Percentiles rank a stretch among this genome's conserved stretches.
Evolutionary conservation across 2,113 vertebrate species (phyloP).

Genomic region (Clarias magur): DNA sequence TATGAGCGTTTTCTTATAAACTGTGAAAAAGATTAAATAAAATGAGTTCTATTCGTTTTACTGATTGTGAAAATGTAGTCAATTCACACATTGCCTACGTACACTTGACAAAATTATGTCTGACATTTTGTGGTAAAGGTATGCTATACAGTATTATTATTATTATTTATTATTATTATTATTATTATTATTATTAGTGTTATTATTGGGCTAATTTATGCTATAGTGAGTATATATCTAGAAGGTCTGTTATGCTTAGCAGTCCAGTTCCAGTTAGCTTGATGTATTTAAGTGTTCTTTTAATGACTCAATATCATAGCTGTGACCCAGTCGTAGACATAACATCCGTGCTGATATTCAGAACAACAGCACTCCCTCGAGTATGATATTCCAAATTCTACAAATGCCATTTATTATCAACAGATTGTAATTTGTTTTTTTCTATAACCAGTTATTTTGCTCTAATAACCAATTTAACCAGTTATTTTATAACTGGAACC

Average conservation of each 20-base stretch:
- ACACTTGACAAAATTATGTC: background rate
- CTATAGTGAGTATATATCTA: background rate
- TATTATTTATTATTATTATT: background rate
- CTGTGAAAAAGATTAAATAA: background rate
- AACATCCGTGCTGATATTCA: too few relatives aligned
- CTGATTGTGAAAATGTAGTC: background rate
- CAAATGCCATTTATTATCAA: too few relatives aligned
- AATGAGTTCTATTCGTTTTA: background rate
- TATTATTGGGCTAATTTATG: background rate
- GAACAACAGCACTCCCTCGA: too few relatives aligned
- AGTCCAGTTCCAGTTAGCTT: background rate
- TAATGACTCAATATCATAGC: too few relatives aligned
- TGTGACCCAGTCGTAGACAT: too few relatives aligned
- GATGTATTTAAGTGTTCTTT: too few relatives aligned
- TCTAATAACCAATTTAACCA: too few relatives aligned
- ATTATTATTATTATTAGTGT: background rate
- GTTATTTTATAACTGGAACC: too few relatives aligned
- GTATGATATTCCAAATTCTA: too few relatives aligned
- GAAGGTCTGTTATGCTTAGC: background rate
- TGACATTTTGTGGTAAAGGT: background rate
- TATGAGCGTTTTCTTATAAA: background rate
- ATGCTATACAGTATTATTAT: background rate
- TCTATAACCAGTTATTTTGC: too few relatives aligned
- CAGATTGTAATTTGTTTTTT: too few relatives aligned
- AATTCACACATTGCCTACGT: background rate